Base-by-base conservation (phyloP, 2,113 vertebrate species). In the Psilopsiagon aymara region DNA sequence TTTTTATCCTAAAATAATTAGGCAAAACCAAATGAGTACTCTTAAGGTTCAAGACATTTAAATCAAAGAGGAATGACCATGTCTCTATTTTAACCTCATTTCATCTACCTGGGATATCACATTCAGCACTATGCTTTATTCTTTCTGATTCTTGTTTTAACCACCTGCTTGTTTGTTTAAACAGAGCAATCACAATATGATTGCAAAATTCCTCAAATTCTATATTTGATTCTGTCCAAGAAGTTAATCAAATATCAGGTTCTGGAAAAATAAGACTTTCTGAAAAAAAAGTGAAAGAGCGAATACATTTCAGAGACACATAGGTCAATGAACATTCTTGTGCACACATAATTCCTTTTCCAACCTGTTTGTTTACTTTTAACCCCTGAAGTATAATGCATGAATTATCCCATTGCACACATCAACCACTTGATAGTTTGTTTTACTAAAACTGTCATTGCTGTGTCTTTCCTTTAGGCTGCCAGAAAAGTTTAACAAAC, bases 401-500 rank as follows among this genome's bases (percentile, higher is more conserved):
- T 83, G 73, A 90, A 78, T 93, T 94, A 66, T 73, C 74, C 79
- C 33, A 70, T 84, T 92, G 74, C 74, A 46, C 75, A 17, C 39
- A 87, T 52, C 76, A 75, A 14, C 23, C 78, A 37, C 79, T 80
- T 41, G 84, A 89, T 60, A 89, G 88, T 53, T 71, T 95, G 88
- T 88, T 96, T 95, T 68, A 86, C 20, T 43, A 80, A 92, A 91
- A 60, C 70, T 79, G 46, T 78, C 31, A 8, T 7, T 68, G 60
- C n/a, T 57, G 24, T 52, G 62, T 18, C 63, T 86, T 81, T 71
- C 63, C 60, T 87, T 83, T 71, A 90, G 63, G 35, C 73, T 95
- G 91, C 67, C 92, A 94, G 66, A 90, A 53, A 51, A 55, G 11
- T 82, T 88, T 49, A 64, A 82, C 75, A 86, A 86, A 87, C 77